Evolutionary conservation across 2,113 vertebrate genomes (phyloP).

Genomic region (Crocuta crocuta): DNA sequence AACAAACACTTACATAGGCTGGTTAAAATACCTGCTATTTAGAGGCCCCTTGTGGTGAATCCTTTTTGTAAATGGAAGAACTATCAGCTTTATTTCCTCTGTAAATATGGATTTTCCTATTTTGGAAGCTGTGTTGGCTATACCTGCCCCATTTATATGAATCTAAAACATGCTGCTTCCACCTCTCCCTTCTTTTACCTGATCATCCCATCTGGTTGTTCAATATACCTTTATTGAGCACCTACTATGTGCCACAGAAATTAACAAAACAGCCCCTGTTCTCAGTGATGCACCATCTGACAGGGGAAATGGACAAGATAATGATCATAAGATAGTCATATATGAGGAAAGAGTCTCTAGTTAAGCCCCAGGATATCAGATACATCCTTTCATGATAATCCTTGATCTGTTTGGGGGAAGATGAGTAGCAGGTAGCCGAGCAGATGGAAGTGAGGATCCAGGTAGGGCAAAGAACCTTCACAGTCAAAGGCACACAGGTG

Average conservation of each 20-base stretch:
- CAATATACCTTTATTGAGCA: background rate
- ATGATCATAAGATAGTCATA: background rate
- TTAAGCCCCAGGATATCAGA: background rate
- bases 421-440: background rate
- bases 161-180: background rate
- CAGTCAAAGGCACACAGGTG: background rate
- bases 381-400: background rate
- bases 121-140: constrained; percentile 26
- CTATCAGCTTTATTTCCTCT: constrained; percentile 50
- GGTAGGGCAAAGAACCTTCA: background rate
- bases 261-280: background rate
- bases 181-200: background rate
- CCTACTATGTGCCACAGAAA: background rate
- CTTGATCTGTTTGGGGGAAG: background rate
- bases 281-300: background rate
- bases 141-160: constrained; percentile 37
- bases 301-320: background rate
- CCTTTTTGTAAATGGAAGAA: constrained; percentile 67
- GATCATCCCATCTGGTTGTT: background rate
- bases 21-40: background rate
- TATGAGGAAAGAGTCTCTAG: background rate
- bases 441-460: background rate
- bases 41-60: constrained; percentile 60
- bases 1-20: constrained; percentile 52
- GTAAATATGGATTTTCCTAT: constrained; percentile 58